A percentile compares a stretch with the other conserved stretches of the same genome.
Conservation (phyloP, 2,797 vertebrate genomes). For the Zenarchopterus dispar region DNA sequence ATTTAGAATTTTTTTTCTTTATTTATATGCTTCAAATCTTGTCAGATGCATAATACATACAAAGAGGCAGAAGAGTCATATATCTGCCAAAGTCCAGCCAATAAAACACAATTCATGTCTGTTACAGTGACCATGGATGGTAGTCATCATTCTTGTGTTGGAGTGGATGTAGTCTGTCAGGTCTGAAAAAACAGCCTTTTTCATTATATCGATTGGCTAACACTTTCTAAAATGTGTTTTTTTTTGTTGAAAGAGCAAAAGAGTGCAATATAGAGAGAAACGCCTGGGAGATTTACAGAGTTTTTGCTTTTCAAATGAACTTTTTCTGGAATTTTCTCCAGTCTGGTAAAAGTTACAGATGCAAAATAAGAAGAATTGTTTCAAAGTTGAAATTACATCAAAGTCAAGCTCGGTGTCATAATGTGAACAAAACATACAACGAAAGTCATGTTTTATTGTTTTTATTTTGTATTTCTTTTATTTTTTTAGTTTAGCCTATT, state of each 20-base stretch:
- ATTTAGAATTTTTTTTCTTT: conserved; percentile 53
- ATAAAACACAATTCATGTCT: conserved; percentile 81
- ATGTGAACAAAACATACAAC: too few relatives aligned
- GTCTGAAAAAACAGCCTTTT: conserved; percentile 77
- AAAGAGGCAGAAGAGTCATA: conserved; percentile 73
- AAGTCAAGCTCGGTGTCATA: too few relatives aligned
- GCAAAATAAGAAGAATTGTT: too few relatives aligned
- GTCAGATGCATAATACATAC: conserved; percentile 67
- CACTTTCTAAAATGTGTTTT: conserved; percentile 60
- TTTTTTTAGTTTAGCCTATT: too few relatives aligned
- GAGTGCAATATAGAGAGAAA: conserved; percentile 33
- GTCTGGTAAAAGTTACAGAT: too few relatives aligned
- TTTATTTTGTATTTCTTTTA: too few relatives aligned
- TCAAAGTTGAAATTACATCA: too few relatives aligned
- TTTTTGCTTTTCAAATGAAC: not conserved
- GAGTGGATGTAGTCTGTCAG: conserved; percentile 68
- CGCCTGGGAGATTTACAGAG: conserved; percentile 11
- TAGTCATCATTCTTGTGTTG: conserved; percentile 79
- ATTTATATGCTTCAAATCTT: conserved; percentile 65
- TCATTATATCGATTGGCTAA: conserved; percentile 77
- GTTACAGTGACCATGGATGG: conserved; percentile 74
- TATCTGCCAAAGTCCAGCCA: conserved; percentile 77
- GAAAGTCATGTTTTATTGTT: too few relatives aligned
- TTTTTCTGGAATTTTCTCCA: not conserved
- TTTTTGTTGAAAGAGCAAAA: conserved; percentile 34